A percentile compares a stretch with the other conserved stretches of the same genome.
Evolutionary conservation across 2,113 vertebrate genomes (phyloP).

Genomic region (Aldabrachelys gigantea): DNA sequence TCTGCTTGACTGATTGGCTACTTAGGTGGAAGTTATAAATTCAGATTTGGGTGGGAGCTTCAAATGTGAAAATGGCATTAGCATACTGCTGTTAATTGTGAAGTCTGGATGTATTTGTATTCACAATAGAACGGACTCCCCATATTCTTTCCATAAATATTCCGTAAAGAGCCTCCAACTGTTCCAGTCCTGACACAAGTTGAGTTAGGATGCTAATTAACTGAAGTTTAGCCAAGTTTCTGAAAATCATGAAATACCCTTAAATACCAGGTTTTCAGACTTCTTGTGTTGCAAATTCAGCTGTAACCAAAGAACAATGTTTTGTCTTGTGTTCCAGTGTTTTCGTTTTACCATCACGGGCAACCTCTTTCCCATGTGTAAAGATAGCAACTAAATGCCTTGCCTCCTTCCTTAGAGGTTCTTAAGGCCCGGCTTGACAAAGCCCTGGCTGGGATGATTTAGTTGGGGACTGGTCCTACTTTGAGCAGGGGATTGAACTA

Average conservation of each 20-base stretch:
- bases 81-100: background rate
- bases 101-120: background rate
- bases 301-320: background rate
- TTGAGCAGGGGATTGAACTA: too few species aligned
- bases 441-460: too few species aligned
- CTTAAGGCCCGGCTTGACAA: too few species aligned
- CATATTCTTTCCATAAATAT: background rate
- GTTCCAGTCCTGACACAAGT: background rate
- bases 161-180: background rate
- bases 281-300: background rate
- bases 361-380: fast-evolving
- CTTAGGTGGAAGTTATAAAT: background rate
- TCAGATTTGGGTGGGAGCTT: fast-evolving
- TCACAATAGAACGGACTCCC: background rate
- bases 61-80: background rate
- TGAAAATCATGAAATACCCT: background rate
- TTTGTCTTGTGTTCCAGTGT: fast-evolving
- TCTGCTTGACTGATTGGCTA: background rate
- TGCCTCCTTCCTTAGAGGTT: too few species aligned
- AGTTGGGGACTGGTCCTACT: too few species aligned
- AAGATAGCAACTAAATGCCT: background rate
- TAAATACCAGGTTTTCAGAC: background rate
- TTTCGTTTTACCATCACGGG: background rate
- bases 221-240: background rate
- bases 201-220: fast-evolving